Evolutionary conservation across 2,797 vertebrate species (phyloP), one percentile per base, ranked within the genome.

Genomic region (Salmo trutta): DNA sequence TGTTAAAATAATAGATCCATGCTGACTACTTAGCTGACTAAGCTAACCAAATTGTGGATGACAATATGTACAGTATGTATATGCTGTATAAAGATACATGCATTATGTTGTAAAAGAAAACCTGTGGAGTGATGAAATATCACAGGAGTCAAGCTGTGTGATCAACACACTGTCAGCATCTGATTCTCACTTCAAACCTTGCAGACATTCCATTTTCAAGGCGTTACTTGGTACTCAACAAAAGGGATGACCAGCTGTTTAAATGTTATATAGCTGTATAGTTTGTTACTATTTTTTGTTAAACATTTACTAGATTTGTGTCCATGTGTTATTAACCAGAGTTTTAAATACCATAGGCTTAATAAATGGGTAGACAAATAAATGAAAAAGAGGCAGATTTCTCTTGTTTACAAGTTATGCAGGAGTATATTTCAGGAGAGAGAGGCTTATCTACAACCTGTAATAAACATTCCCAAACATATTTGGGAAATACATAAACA

Each of bases 281-380:
- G 90, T 86, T 89, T 95, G 93, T 87, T 91, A 90, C 92, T 85
- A 79, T 87, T 79, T 87, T 87, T 78, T 77, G 10, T 89, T 91
- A 92, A 88, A 87, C 75, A 85, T 92, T 89, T 87, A 90, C 87
- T 93, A 91, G 88, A 85, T 88, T 71, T 90, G 83, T 93, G 78
- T 90, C 88, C 85, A 81, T 90, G 85, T 93, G 70, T 89, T 79
- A 54, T 93, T 94, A 96, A 95, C 93, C 90, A 87, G 90, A 93
- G 81, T 86, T 85, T 85, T 88, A 91, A 90, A 91, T 89, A 84
- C 66, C 77, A 78, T 93, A 88, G 89, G 85, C 83, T 83, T 84
- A 88, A 91, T 86, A 88, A 91, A 90, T 67, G 82, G 77, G 89
- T 82, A 82, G 62, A 75, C 75, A 85, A 83, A 85, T 82, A 75